These are phyloP conservation scores for Aplysina aerophoba DNA, from an alignment of 37 sponge, comb jelly and placozoan genomes.

Conservation along the genomic window DNA sequence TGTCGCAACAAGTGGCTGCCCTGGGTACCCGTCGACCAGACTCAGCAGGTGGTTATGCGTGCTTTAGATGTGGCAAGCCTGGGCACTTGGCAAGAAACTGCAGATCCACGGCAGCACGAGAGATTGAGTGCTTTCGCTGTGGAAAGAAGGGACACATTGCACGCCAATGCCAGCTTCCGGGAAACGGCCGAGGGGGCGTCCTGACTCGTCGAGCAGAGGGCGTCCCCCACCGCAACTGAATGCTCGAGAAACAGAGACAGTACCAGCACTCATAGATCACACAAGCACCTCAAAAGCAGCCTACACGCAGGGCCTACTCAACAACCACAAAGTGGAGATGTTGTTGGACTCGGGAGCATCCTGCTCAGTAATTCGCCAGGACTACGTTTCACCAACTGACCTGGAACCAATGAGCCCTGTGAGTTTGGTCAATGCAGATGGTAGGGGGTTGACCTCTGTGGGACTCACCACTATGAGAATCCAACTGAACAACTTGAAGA, in stretches of 20 bases:
- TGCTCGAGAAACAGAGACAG: background rate
- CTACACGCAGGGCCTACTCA: background rate
- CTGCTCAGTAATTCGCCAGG: slow-evolving; percentile 9
- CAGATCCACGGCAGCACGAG: background rate
- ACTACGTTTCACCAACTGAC: background rate
- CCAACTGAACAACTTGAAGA: background rate
- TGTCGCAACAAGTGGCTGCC: background rate
- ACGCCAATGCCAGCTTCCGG: background rate
- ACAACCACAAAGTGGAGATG: background rate
- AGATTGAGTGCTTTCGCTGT: slow-evolving; percentile 10
- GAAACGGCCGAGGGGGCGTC: slow-evolving; percentile 20
- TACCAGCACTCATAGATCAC: background rate
- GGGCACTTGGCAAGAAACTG: background rate
- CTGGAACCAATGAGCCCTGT: background rate
- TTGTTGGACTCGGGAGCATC: slow-evolving; percentile 18
- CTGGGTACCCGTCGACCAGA: background rate
- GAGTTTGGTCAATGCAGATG: slow-evolving; percentile 10
- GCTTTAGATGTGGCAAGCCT: background rate
- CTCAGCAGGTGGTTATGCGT: background rate
- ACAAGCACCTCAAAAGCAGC: background rate
- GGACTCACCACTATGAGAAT: slow-evolving; percentile 7
- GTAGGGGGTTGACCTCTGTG: background rate
- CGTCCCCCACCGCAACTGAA: slow-evolving; percentile 14
- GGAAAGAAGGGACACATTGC: slow-evolving; percentile 2
- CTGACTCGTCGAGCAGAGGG: slow-evolving; percentile 3